Base-by-base conservation (phyloP, 1,140 invertebrate species). In the Periplaneta americana region DNA sequence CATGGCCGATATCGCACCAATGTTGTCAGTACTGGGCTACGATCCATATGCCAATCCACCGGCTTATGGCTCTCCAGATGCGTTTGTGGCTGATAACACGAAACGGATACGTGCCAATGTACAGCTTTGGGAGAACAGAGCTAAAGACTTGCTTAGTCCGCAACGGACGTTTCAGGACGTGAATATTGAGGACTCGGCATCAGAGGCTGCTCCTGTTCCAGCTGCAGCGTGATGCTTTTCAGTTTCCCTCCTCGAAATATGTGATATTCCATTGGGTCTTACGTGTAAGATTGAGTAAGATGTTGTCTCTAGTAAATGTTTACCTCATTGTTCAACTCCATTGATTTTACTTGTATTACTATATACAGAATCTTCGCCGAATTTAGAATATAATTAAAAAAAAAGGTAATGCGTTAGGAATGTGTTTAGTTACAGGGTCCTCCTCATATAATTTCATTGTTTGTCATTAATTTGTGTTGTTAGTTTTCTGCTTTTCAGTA, bases 1-100 rank as follows among this genome's bases (percentile, higher is more conserved):
- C 86, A 98, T 98, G 96, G 93, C 94, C 4, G 93, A 94, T 82
- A 93, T 98, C 83, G 97, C 97, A 80, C 97, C 97, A 57, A 98
- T 98, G 97, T 91, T 98, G 74, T 92, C 93, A 31, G 92, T 94
- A 77, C 91, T 99, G 75, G 97, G 98, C 79, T 99, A 99, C 89
- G 96, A 98, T 91, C 97, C 97, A 34, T 93, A 95, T 86, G 95
- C 94, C 84, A 98, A 98, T 91, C 97, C 97, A 78, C 98, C 98
- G 57, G 92, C 94, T 86, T 99, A 99, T 89, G 96, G 96, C 79
- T 92, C 94, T 84, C 95, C 97, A 35, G 97, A 98, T 88, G 91
- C 92, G 80, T 91, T 94, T 87, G 96, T 98, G 77, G 92, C 94
- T 84, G 92, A 96, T 85, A 97, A 98, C 88, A 97, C 95, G 86